Percentiles rank a stretch among this genome's conserved stretches.
These are phyloP conservation scores for Cyanistes caeruleus DNA, from an alignment of 2,113 vertebrate species.

Conservation along the genomic window DNA sequence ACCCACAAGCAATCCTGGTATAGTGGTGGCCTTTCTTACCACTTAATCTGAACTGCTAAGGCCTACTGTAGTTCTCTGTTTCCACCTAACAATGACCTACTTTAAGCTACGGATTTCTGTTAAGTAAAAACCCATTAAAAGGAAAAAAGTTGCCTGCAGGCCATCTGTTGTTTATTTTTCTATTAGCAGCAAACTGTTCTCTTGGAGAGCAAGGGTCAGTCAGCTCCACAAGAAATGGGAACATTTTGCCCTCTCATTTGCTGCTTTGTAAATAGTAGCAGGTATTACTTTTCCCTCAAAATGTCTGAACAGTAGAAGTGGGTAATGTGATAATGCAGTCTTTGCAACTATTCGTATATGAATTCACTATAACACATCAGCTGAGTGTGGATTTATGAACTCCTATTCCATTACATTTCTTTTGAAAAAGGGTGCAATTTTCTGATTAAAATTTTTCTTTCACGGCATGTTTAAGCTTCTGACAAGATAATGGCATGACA, in stretches of 20 bases:
- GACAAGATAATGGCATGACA: background rate
- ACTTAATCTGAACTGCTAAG: background rate
- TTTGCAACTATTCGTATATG: background rate
- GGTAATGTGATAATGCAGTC: background rate
- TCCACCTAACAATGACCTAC: constrained; percentile 32
- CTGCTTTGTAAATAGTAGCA: constrained; percentile 25
- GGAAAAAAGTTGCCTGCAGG: background rate
- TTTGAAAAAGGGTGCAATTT: background rate
- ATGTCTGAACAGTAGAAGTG: constrained; percentile 25
- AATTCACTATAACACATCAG: background rate
- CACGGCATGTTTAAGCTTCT: background rate
- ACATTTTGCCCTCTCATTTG: constrained; percentile 27
- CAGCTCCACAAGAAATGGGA: constrained; percentile 6
- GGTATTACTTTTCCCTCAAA: background rate
- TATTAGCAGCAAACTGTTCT: constrained; percentile 57
- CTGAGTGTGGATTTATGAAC: background rate
- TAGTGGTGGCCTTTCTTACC: background rate
- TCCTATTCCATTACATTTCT: background rate
- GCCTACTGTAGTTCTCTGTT: background rate
- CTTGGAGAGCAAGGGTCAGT: constrained; percentile 29
- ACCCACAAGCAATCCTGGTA: background rate
- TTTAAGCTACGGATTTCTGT: background rate
- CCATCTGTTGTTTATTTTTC: constrained; percentile 70
- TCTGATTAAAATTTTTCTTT: background rate
- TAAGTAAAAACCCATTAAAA: constrained; percentile 37